phyloP scores from a whole-genome alignment of 2,113 vertebrate genomes.

The Brienomyrus longianalis region DNA sequence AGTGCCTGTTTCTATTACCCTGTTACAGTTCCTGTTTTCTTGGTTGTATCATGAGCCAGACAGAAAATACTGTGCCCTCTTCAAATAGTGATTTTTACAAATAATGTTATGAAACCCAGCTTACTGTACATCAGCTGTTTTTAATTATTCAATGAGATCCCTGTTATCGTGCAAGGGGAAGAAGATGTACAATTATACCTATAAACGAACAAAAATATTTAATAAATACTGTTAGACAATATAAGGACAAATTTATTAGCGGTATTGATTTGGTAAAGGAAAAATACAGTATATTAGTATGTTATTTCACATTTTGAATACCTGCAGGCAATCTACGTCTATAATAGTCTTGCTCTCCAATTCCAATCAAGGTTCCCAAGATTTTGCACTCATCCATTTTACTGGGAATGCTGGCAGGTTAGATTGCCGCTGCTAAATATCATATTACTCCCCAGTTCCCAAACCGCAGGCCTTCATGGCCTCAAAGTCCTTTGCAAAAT shows the following conservation, averaged over 20 bases:
- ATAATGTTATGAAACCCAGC: not conserved
- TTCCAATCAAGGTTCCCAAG: not conserved
- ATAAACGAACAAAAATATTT: not conserved
- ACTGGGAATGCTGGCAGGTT: not conserved
- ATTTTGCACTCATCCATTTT: not conserved
- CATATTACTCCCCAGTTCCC: conserved; percentile 1
- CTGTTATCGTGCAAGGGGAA: not conserved
- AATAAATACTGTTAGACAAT: not conserved
- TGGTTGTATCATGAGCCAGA: not conserved
- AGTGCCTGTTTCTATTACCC: not conserved
- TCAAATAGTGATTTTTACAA: not conserved
- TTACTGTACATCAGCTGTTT: not conserved
- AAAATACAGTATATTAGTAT: not conserved
- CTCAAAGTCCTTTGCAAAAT: conserved; percentile 6
- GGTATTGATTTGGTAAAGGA: not conserved
- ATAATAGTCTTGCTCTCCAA: not conserved
- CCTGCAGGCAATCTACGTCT: not conserved
- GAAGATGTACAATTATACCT: not conserved
- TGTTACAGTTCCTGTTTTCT: not conserved
- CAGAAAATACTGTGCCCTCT: not conserved
- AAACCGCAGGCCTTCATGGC: not conserved
- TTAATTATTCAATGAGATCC: not conserved
- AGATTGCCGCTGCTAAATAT: not conserved
- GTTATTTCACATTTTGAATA: not conserved
- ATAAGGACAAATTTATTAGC: not conserved